A percentile compares a stretch with the other conserved stretches of the same genome.
phyloP scores from a whole-genome alignment of 2,113 vertebrate genomes.

The Piprites chloris region DNA sequence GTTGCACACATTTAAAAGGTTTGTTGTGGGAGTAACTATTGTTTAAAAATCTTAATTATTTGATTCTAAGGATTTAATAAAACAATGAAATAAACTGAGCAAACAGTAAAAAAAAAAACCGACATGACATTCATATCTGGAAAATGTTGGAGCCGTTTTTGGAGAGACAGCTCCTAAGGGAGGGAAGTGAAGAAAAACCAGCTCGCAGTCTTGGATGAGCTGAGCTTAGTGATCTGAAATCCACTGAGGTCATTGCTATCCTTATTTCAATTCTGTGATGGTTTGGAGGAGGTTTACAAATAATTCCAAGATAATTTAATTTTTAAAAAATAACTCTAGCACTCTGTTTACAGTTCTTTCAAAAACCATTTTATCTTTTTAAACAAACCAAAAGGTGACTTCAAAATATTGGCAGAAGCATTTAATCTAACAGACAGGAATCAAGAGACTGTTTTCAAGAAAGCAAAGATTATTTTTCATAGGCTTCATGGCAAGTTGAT shows the following conservation, averaged over 20 bases:
- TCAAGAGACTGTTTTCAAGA: slow-evolving; percentile 4
- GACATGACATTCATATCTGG: background rate
- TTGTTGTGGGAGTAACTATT: background rate
- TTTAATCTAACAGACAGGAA: background rate
- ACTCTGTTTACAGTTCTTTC: background rate
- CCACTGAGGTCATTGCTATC: background rate
- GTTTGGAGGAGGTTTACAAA: background rate
- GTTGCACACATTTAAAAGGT: background rate
- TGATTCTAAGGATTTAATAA: background rate
- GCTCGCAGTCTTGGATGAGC: background rate
- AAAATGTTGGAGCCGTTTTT: background rate
- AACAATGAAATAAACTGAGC: background rate
- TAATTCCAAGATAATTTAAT: background rate
- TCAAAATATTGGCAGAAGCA: background rate
- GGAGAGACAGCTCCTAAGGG: background rate
- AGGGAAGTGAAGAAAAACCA: background rate
- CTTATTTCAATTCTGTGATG: background rate
- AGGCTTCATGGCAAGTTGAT: background rate
- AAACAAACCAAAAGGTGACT: slow-evolving; percentile 16
- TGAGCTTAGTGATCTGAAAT: background rate
- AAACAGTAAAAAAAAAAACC: background rate
- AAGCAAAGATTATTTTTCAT: background rate
- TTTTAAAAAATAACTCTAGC: background rate
- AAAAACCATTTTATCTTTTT: background rate
- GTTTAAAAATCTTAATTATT: background rate